A percentile compares a stretch with the other conserved stretches of the same genome.
These are phyloP conservation scores for Daktulosphaira vitifoliae DNA, from an alignment of 1,140 invertebrate species.

Conservation along the genomic window DNA sequence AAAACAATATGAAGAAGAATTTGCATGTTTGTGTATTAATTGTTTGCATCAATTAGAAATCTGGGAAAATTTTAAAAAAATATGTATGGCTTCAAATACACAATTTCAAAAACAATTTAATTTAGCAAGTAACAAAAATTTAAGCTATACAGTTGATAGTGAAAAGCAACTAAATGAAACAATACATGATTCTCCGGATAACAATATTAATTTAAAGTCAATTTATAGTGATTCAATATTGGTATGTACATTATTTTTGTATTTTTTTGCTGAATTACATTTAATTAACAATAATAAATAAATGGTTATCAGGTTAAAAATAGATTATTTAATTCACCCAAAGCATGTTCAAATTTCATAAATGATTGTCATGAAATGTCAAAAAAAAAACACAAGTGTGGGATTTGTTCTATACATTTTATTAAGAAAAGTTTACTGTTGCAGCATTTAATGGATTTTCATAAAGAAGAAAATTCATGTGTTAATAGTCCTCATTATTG, in stretches of 20 bases:
- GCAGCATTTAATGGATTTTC: background rate
- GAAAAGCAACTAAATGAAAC: background rate
- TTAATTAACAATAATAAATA: too few relatives aligned
- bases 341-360: too few relatives aligned
- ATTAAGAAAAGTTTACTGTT: conserved; percentile 10
- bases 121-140: background rate
- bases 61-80: conserved; percentile 16
- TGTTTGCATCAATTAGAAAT: conserved; percentile 1
- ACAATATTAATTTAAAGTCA: too few relatives aligned
- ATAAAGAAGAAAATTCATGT: background rate
- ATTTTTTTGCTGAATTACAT: too few relatives aligned
- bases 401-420: background rate
- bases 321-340: too few relatives aligned
- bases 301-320: too few relatives aligned
- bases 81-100: conserved; percentile 13
- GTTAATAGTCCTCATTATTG: conserved; percentile 20
- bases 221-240: too few relatives aligned
- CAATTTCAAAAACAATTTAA: conserved; percentile 1
- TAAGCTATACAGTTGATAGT: background rate
- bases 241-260: too few relatives aligned
- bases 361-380: too few relatives aligned
- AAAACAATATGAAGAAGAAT: background rate
- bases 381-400: conserved; percentile 6
- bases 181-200: too few relatives aligned
- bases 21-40: background rate